These are phyloP conservation scores for Meteorus cinctellus DNA, from an alignment of 2,888 invertebrate species.

Conservation along the genomic window DNA sequence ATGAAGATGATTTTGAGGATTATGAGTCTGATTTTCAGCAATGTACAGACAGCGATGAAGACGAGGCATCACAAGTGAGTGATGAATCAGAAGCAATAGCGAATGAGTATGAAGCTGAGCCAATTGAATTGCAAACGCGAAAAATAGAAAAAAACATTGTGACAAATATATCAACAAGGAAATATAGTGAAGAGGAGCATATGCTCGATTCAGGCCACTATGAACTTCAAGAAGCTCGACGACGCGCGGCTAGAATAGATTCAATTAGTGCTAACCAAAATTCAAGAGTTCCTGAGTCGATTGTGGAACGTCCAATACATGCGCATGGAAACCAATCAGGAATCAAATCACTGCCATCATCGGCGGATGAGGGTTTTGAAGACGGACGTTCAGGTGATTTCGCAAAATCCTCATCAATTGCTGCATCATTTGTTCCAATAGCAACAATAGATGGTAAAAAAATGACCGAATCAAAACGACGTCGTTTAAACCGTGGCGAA, in stretches of 20 bases:
- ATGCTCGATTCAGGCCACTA: constrained; percentile 71
- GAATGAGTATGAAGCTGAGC: constrained; percentile 55
- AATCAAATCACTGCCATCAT: constrained; percentile 67
- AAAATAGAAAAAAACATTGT: constrained; percentile 41
- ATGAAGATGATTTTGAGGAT: constrained; percentile 75
- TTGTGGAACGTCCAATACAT: constrained; percentile 53
- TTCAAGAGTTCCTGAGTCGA: constrained; percentile 53
- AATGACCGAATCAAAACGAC: constrained; percentile 57
- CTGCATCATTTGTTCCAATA: background rate
- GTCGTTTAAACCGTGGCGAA: constrained; percentile 59
- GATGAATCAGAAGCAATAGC: constrained; percentile 58
- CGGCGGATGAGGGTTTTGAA: constrained; percentile 77
- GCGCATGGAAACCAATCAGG: constrained; percentile 65
- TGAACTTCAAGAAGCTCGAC: constrained; percentile 68
- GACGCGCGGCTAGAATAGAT: constrained; percentile 65
- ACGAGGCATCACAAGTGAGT: constrained; percentile 60
- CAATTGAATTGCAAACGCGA: constrained; percentile 61
- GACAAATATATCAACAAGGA: constrained; percentile 36
- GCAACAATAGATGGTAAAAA: constrained; percentile 54
- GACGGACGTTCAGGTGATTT: constrained; percentile 74
- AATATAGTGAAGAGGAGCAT: constrained; percentile 64
- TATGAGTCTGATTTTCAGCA: constrained; percentile 76
- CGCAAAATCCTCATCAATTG: constrained; percentile 62
- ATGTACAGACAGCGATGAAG: constrained; percentile 60
- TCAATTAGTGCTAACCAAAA: constrained; percentile 56